These are phyloP conservation scores for Parnassius apollo DNA, from an alignment of 2,888 invertebrate species.

Conservation along the genomic window DNA sequence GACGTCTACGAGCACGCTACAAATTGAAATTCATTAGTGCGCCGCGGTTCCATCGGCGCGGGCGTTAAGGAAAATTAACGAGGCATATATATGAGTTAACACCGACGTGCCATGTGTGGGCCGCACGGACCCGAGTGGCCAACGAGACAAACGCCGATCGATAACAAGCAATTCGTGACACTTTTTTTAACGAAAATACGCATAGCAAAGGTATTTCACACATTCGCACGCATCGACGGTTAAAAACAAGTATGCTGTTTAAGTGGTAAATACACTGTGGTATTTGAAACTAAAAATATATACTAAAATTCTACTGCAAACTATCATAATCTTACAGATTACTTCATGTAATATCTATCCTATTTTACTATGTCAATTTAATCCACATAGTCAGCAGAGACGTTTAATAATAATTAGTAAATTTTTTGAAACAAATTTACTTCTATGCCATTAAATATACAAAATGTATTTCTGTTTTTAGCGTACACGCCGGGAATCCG, in stretches of 20 bases:
- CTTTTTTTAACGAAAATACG: slow-evolving; percentile 30
- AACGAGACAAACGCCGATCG: slow-evolving; percentile 41
- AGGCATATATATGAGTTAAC: slow-evolving; percentile 74
- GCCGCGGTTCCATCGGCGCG: slow-evolving; percentile 57
- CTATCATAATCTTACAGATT: too few relatives aligned
- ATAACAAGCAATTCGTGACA: slow-evolving; percentile 39
- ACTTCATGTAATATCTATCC: too few relatives aligned
- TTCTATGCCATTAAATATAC: too few relatives aligned
- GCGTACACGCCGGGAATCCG: too few relatives aligned
- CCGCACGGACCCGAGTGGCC: slow-evolving; percentile 28
- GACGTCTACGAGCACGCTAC: slow-evolving; percentile 54
- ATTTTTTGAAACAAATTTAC: too few relatives aligned
- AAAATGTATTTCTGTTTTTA: too few relatives aligned
- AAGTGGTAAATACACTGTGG: background rate
- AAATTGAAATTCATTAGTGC: slow-evolving; percentile 78
- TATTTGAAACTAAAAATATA: background rate
- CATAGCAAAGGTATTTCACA: slow-evolving; percentile 8
- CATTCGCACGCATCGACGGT: slow-evolving; percentile 5
- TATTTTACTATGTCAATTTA: too few relatives aligned
- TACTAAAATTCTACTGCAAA: too few relatives aligned
- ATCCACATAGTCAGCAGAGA: too few relatives aligned
- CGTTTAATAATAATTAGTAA: too few relatives aligned
- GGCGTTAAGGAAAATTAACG: slow-evolving; percentile 78
- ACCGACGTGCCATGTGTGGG: slow-evolving; percentile 42
- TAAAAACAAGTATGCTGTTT: background rate